phyloP scores from a whole-genome alignment of 2,888 invertebrate species.

The Arge pagana region DNA sequence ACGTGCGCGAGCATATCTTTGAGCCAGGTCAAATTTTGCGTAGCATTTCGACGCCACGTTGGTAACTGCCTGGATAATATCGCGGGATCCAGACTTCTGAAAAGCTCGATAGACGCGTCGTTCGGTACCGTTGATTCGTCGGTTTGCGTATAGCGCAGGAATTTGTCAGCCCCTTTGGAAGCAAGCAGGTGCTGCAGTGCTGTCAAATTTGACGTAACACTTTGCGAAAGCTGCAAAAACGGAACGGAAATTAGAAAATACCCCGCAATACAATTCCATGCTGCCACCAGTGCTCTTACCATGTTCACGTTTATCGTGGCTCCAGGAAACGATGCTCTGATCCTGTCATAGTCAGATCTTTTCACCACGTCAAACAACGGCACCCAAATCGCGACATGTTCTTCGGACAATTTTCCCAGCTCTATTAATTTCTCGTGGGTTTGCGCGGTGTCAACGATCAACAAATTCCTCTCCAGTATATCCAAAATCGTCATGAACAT shows the following conservation, averaged over 20 bases:
- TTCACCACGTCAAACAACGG: constrained; percentile 40
- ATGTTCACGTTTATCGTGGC: constrained; percentile 49
- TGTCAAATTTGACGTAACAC: constrained; percentile 25
- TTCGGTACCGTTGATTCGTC: too few relatives aligned
- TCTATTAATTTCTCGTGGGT: constrained; percentile 37
- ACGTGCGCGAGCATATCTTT: constrained; percentile 57
- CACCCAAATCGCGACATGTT: constrained; percentile 47
- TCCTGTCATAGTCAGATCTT: constrained; percentile 28
- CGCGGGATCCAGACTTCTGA: constrained; percentile 39
- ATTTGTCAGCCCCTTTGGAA: constrained; percentile 41
- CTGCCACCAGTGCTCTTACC: constrained; percentile 23
- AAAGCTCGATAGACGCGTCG: constrained; percentile 41
- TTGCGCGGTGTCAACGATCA: constrained; percentile 39
- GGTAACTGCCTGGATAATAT: constrained; percentile 38
- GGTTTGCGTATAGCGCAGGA: too few relatives aligned
- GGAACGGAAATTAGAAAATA: neutral
- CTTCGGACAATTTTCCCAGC: constrained; percentile 40
- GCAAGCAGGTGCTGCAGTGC: constrained; percentile 38
- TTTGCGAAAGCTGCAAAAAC: neutral
- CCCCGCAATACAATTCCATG: neutral
- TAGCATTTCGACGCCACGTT: constrained; percentile 57
- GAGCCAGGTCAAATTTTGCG: constrained; percentile 61
- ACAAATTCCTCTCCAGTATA: constrained; percentile 37
- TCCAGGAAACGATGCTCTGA: constrained; percentile 40
- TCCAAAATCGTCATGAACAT: constrained; percentile 31